A percentile compares a stretch with the other conserved stretches of the same genome.
phyloP scores from a whole-genome alignment of 2,888 invertebrate genomes.

The Aquatica leii region DNA sequence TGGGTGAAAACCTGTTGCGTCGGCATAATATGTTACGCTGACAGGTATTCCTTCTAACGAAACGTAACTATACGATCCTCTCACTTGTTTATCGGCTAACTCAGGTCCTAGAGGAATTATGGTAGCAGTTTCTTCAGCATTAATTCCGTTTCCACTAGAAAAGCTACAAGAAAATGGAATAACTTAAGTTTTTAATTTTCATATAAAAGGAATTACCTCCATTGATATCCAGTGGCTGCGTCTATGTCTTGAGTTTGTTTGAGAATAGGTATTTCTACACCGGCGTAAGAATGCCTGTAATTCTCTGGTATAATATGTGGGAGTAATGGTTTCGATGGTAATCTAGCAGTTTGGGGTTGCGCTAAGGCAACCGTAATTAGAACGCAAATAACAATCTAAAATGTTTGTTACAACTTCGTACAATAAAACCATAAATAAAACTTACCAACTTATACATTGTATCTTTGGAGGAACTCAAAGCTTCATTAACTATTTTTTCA shows the following conservation, averaged over 20 bases:
- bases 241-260: background rate
- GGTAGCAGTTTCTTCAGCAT: constrained; percentile 66
- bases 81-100: constrained; percentile 61
- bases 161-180: constrained; percentile 60
- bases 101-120: constrained; percentile 63
- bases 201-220: constrained; percentile 3
- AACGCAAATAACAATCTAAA: background rate
- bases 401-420: background rate
- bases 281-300: background rate
- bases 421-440: background rate
- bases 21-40: constrained; percentile 69
- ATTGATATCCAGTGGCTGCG: background rate
- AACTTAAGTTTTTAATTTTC: too few relatives aligned
- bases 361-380: background rate
- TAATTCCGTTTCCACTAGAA: constrained; percentile 71
- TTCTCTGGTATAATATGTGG: background rate
- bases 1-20: constrained; percentile 75
- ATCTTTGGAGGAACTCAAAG: background rate
- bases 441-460: constrained; percentile 4
- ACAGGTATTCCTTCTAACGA: constrained; percentile 70
- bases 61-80: constrained; percentile 65
- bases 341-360: background rate
- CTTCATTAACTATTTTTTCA: background rate
- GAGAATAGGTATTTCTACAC: background rate
- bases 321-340: background rate